phyloP scores from a whole-genome alignment of 2,797 vertebrate genomes.

The Mormyrus hasselquistii region DNA sequence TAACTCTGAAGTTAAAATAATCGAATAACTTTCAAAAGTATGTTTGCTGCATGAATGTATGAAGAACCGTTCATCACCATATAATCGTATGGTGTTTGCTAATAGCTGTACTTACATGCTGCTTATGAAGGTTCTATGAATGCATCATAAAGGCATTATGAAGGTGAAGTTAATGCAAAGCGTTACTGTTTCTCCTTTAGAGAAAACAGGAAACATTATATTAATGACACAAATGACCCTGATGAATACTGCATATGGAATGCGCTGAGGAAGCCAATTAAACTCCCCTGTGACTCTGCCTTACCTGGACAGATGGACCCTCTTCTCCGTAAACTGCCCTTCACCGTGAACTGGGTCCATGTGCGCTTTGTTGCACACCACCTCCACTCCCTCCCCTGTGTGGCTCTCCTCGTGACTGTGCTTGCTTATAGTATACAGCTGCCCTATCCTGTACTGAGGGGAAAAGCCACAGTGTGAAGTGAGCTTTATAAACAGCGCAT shows the following conservation, averaged over 20 bases:
- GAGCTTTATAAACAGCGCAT: neutral
- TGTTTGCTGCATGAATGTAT: neutral
- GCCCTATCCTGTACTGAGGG: conserved; percentile 59
- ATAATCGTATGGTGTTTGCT: neutral
- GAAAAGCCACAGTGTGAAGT: neutral
- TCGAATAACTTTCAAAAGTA: neutral
- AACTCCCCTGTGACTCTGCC: neutral
- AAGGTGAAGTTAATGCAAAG: neutral
- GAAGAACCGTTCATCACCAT: neutral
- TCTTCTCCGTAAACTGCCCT: conserved; percentile 61
- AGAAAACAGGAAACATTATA: neutral
- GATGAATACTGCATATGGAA: neutral
- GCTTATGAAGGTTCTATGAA: neutral
- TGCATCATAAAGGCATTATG: neutral
- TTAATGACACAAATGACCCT: neutral
- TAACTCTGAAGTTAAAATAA: neutral
- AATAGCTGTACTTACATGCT: neutral
- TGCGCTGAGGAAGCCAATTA: neutral
- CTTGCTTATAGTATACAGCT: conserved; percentile 67
- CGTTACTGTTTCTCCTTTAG: neutral
- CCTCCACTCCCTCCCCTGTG: conserved; percentile 60
- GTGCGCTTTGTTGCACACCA: conserved; percentile 59
- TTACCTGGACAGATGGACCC: conserved; percentile 63
- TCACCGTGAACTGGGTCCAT: conserved; percentile 53
- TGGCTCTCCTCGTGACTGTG: conserved; percentile 66